Conservation (phyloP, 1,140 invertebrate genomes). For the Bombus superbus region DNA sequence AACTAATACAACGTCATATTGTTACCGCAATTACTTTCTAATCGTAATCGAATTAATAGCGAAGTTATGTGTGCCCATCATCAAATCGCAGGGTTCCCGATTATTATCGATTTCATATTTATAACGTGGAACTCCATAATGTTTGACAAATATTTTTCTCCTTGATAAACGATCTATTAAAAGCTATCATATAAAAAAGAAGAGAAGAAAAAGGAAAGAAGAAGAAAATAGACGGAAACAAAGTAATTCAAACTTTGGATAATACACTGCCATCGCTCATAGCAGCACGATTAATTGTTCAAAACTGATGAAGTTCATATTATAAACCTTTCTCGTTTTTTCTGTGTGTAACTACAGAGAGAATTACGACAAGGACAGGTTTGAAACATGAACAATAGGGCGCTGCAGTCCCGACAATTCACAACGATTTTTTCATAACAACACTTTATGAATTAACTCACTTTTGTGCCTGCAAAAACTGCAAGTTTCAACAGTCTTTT, state of each 20-base stretch:
- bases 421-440: slow-evolving; percentile 10
- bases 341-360: not conserved
- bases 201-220: not conserved
- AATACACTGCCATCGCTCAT: slow-evolving; percentile 38
- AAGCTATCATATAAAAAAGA: slow-evolving; percentile 35
- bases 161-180: slow-evolving; percentile 38
- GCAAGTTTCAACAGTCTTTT: not conserved
- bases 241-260: slow-evolving; percentile 68
- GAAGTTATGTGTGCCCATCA: slow-evolving; percentile 31
- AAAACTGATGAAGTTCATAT: slow-evolving; percentile 13
- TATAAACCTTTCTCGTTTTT: slow-evolving; percentile 7
- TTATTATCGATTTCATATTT: slow-evolving; percentile 3
- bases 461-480: not conserved
- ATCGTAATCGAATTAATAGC: slow-evolving; percentile 13
- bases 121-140: slow-evolving; percentile 17
- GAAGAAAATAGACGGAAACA: slow-evolving; percentile 41
- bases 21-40: slow-evolving; percentile 18
- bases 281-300: slow-evolving; percentile 34
- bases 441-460: slow-evolving; percentile 21
- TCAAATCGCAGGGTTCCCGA: slow-evolving; percentile 33
- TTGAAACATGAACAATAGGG: slow-evolving; percentile 28
- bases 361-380: slow-evolving; percentile 23
- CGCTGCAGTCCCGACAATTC: slow-evolving; percentile 21
- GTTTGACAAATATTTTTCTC: slow-evolving; percentile 1
- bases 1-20: slow-evolving; percentile 25